A percentile compares a stretch with the other conserved stretches of the same genome.
Conservation (phyloP, 2,888 invertebrate genomes). For the Plagodis pulveraria region DNA sequence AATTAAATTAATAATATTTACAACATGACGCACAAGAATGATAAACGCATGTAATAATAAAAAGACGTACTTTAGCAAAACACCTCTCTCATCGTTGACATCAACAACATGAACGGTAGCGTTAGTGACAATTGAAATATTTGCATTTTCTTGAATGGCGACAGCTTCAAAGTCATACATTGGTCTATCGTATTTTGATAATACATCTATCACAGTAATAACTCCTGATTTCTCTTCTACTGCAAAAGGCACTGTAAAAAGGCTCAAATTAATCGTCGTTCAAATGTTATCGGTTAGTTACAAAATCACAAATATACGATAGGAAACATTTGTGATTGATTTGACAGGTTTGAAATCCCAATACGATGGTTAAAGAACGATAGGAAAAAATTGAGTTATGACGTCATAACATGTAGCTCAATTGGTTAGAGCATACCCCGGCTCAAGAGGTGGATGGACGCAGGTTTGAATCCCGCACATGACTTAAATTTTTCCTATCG, state of each 20-base stretch:
- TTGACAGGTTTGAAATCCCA: too few species aligned
- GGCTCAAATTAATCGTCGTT: neutral
- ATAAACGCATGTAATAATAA: constrained; percentile 3
- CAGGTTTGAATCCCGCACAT: too few species aligned
- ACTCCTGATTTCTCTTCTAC: constrained; percentile 95
- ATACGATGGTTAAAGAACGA: too few species aligned
- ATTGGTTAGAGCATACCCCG: too few species aligned
- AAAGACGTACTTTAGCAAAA: constrained; percentile 83
- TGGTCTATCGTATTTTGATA: constrained; percentile 87
- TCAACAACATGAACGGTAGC: constrained; percentile 93
- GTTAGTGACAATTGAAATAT: constrained; percentile 90
- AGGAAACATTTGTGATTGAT: too few species aligned
- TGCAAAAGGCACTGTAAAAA: constrained; percentile 92
- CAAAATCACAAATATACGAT: too few species aligned
- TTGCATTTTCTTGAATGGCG: constrained; percentile 86
- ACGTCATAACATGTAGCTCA: too few species aligned
- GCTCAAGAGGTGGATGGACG: too few species aligned
- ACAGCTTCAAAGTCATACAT: constrained; percentile 93
- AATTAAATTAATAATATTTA: constrained; percentile 17
- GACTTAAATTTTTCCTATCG: too few species aligned
- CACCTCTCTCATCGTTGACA: constrained; percentile 88
- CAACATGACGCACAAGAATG: constrained; percentile 8
- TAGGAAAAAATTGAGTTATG: too few species aligned
- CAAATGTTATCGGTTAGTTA: neutral
- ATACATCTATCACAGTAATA: constrained; percentile 92